Evolutionary conservation across 2,797 vertebrate species (phyloP), one percentile per base, ranked within the genome.

Genomic region (Pipistrellus kuhlii): DNA sequence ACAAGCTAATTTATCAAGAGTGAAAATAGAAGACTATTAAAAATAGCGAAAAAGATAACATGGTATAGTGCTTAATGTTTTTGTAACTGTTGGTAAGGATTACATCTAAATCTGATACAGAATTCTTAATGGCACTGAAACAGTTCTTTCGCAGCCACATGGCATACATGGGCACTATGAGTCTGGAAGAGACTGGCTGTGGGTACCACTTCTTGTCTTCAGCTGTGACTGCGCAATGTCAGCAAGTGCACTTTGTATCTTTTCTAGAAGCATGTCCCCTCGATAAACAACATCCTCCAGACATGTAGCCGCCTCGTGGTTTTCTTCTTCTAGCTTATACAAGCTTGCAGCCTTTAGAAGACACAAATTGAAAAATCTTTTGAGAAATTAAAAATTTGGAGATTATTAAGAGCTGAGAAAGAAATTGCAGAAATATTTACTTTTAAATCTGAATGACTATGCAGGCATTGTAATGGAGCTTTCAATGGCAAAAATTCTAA

Each of bases 161-260:
- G 25, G 77, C 73, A 93, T 69, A 8, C 10, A 8, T 85, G 62
- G 80, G 80, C 77, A 97, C 98, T 99, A 99, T 1, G 99, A 98
- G 71, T 99, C 99, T 0, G 98, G 94, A 0, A 98, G 96, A 38
- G 98, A 80, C 92, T 99, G 99, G 97, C 98, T 98, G 1, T 98
- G 98, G 0, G 98, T 95, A 0, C 98, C 98, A 4, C 99, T 99
- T 57, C 99, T 98, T 0, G 99, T 99, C 97, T 99, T 99, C 81
- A 99, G 98, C 95, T 99, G 99, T 0, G 99, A 99, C 97, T 99
- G 99, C 0, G 99, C 99, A 0, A 99, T 99, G 86, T 99, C 99
- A 0, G 99, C 99, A 92, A 99, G 97, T 0, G 99, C 99, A 0
- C 99, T 99, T 97, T 99, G 99, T 75, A 99, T 99, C 98, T 99